phyloP scores from a whole-genome alignment of 2,797 vertebrate species.

The Hylomyscus alleni region DNA sequence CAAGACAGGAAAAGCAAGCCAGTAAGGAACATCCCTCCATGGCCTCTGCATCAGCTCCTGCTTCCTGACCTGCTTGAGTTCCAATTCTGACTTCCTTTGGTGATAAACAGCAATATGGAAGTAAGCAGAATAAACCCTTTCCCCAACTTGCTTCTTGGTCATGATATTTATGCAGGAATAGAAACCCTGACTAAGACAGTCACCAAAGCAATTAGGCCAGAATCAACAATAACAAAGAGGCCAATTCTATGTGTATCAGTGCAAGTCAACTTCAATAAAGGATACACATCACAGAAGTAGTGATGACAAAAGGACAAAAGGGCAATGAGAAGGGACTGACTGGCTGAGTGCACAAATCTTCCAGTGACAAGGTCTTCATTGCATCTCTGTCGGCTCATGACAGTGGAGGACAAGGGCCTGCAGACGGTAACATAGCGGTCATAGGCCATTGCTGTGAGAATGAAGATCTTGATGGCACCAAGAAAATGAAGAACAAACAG shows the following conservation, averaged over 20 bases:
- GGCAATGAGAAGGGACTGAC: constrained; percentile 41
- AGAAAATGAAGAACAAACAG: constrained; percentile 68
- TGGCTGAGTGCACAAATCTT: constrained; percentile 53
- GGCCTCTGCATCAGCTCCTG: too few species aligned
- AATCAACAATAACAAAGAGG: constrained; percentile 51
- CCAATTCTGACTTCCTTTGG: too few species aligned
- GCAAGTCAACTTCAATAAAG: constrained; percentile 63
- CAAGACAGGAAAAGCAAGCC: too few species aligned
- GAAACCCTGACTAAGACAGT: too few species aligned
- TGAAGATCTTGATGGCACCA: constrained; percentile 57
- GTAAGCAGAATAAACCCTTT: too few species aligned
- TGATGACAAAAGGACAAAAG: constrained; percentile 66
- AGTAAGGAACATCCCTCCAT: too few species aligned
- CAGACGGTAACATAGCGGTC: constrained; percentile 78
- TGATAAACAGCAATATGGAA: too few species aligned
- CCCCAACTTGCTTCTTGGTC: too few species aligned
- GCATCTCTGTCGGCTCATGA: constrained; percentile 17
- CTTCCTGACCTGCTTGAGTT: too few species aligned
- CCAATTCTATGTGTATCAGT: background rate
- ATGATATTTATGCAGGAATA: too few species aligned
- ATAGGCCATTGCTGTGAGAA: constrained; percentile 77
- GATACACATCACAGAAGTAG: constrained; percentile 64
- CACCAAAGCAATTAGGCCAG: constrained; percentile 21
- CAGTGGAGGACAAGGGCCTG: background rate
- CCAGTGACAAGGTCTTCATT: background rate